Conservation (phyloP, 2,888 invertebrate species). For the Clunio marinus region DNA sequence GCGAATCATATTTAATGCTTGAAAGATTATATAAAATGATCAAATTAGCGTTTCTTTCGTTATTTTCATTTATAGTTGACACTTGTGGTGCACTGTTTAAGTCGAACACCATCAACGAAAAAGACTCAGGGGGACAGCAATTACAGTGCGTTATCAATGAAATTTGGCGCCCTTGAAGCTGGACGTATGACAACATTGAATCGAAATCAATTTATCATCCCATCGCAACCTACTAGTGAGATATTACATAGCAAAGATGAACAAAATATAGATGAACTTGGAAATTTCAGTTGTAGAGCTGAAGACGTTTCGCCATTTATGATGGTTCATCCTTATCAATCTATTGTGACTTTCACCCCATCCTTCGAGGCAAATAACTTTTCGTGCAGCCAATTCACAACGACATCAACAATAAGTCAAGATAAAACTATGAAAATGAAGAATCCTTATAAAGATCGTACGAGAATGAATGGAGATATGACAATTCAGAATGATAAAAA, state of each 20-base stretch:
- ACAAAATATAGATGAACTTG: constrained; percentile 26
- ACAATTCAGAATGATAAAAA: background rate
- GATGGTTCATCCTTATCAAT: constrained; percentile 19
- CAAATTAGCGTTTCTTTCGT: background rate
- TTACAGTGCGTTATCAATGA: constrained; percentile 23
- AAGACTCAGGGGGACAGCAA: constrained; percentile 14
- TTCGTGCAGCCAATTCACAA: constrained; percentile 22
- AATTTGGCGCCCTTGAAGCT: background rate
- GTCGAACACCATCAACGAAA: constrained; percentile 13
- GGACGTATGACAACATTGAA: constrained; percentile 1
- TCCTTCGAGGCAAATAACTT: constrained; percentile 1
- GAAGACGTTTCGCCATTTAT: constrained; percentile 5
- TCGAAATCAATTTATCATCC: constrained; percentile 14
- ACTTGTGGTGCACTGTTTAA: constrained; percentile 23
- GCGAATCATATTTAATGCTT: background rate
- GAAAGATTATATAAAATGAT: background rate
- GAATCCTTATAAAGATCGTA: background rate
- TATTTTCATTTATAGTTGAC: background rate
- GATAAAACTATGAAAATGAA: constrained; percentile 3
- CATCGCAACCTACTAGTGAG: constrained; percentile 16
- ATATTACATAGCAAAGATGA: constrained; percentile 20
- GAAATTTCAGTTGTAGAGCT: constrained; percentile 27
- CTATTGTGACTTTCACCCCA: constrained; percentile 5
- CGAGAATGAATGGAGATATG: background rate
- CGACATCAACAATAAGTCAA: constrained; percentile 20